Conservation (phyloP, 2,113 vertebrate genomes). For the Rhabdomys dilectus region DNA sequence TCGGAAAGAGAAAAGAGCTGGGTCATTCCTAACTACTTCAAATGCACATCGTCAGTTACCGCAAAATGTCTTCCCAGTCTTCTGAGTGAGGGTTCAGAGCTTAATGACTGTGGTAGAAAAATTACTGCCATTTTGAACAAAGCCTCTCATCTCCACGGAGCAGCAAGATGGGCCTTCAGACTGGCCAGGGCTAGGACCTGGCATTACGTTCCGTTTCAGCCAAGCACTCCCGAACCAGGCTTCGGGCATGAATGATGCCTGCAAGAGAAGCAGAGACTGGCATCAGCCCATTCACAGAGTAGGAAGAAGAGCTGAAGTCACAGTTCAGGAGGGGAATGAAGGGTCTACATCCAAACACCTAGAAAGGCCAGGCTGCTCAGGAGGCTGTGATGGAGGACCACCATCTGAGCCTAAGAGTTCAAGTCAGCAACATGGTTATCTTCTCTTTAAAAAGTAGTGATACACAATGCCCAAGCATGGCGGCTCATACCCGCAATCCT, state of each 20-base stretch:
- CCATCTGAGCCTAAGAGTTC: background rate
- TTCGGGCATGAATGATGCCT: conserved; percentile 98
- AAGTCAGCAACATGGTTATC: background rate
- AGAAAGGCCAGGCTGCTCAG: background rate
- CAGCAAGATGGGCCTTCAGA: background rate
- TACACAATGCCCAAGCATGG: background rate
- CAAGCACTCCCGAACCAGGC: conserved; percentile 97
- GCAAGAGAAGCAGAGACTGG: background rate
- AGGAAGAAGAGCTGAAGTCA: background rate
- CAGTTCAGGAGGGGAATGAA: background rate
- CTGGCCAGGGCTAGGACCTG: conserved; percentile 90
- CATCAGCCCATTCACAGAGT: background rate
- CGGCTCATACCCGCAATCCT: background rate
- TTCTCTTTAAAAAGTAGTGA: too few relatives aligned
- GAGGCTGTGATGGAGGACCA: background rate
- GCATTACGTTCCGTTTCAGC: conserved; percentile 98
- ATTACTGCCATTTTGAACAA: conserved; percentile 77
- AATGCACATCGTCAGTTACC: conserved; percentile 53
- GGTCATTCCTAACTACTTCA: conserved; percentile 63
- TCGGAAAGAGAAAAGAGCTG: conserved; percentile 8
- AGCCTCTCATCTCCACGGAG: conserved; percentile 72
- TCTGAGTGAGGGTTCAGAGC: conserved; percentile 26
- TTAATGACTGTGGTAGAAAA: conserved; percentile 24
- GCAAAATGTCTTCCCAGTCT: conserved; percentile 44
- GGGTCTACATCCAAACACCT: background rate